A percentile compares a stretch with the other conserved stretches of the same genome.
phyloP scores from a whole-genome alignment of 1,140 invertebrate genomes.

The Neodiprion fabricii region DNA sequence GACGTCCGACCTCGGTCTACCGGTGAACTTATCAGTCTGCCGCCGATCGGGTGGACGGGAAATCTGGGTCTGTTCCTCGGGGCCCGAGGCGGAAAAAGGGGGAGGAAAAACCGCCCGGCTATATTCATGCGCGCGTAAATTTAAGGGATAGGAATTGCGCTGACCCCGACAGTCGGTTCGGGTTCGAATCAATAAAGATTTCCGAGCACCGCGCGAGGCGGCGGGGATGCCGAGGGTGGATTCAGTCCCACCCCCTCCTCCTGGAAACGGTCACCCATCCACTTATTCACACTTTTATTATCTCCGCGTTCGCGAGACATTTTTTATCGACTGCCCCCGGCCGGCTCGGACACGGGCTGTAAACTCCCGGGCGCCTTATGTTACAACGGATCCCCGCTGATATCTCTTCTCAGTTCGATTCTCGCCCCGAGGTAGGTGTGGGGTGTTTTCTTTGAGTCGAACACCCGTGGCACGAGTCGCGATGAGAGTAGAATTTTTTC shows the following conservation, averaged over 20 bases:
- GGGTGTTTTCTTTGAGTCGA: no score
- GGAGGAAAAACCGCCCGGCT: neutral
- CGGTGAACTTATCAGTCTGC: no score
- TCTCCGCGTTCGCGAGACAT: neutral
- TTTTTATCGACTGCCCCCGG: constrained; percentile 6
- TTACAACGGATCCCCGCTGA: constrained; percentile 4
- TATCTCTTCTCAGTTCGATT: neutral
- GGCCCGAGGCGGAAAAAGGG: no score
- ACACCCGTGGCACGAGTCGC: no score
- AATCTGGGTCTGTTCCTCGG: neutral
- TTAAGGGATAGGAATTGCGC: neutral
- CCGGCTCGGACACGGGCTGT: neutral
- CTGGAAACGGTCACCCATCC: neutral
- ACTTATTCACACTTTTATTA: constrained; percentile 8
- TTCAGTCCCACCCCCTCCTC: neutral
- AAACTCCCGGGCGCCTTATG: neutral
- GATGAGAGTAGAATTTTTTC: no score
- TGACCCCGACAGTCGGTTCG: neutral
- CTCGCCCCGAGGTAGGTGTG: neutral
- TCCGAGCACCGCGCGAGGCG: neutral
- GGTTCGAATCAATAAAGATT: constrained; percentile 7
- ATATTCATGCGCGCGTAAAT: neutral
- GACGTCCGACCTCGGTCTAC: no score
- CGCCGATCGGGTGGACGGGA: no score
- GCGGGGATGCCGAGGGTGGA: neutral